Conservation (phyloP, 1,140 invertebrate species). For the Mylabris phalerata region DNA sequence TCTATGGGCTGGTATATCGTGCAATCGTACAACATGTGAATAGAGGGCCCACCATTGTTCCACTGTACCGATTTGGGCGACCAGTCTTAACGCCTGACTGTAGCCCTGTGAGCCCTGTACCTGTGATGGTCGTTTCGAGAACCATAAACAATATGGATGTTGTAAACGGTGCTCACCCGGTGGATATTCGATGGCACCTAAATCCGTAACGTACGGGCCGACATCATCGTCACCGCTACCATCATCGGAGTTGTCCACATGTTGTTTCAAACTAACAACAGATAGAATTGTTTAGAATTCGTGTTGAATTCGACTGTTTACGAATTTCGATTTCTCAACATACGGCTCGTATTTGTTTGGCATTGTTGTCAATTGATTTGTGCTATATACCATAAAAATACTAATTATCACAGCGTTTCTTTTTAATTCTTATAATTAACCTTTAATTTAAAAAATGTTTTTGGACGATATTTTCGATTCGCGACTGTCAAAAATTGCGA, state of each 20-base stretch:
- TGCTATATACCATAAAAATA: conserved; percentile 30
- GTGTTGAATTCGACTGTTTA: background rate
- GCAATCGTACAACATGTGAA: conserved; percentile 82
- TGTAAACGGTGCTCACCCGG: conserved; percentile 80
- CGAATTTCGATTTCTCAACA: background rate
- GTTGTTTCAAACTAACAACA: conserved; percentile 52
- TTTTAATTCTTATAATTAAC: background rate
- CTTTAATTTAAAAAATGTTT: background rate
- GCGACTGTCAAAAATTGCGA: too few relatives aligned
- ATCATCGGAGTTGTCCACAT: conserved; percentile 45
- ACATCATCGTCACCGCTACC: conserved; percentile 51
- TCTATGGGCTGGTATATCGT: conserved; percentile 80
- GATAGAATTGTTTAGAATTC: conserved; percentile 12
- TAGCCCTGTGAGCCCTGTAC: conserved; percentile 36
- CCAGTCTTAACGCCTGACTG: conserved; percentile 64
- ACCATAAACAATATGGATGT: conserved; percentile 87
- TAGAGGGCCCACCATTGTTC: conserved; percentile 97
- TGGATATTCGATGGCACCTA: conserved; percentile 57
- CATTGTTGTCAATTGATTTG: conserved; percentile 41
- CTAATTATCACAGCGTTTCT: conserved; percentile 28
- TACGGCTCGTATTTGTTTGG: conserved; percentile 51
- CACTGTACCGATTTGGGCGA: conserved; percentile 82
- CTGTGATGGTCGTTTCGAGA: conserved; percentile 58
- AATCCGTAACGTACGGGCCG: conserved; percentile 34
- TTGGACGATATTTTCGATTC: background rate